A percentile compares a stretch with the other conserved stretches of the same genome.
Conservation (phyloP, 37 sponge, comb jelly and placozoan species). For the Petrosia ficiformis region DNA sequence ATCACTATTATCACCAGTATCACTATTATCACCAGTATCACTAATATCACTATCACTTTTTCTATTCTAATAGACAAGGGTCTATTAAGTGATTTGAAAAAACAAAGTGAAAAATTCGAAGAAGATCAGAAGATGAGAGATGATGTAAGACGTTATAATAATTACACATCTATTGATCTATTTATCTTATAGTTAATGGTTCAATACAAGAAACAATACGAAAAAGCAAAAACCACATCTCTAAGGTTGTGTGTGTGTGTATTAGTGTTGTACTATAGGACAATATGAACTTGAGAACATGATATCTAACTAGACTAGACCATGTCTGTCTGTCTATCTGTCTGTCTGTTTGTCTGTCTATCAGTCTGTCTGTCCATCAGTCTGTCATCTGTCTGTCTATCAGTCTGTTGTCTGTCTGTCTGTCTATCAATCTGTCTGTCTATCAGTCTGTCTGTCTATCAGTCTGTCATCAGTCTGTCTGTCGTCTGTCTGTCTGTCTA, state of each 20-base stretch:
- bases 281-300: too few relatives aligned
- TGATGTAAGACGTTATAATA: slow-evolving; percentile 20
- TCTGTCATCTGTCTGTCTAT: neutral
- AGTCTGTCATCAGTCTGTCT: neutral
- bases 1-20: too few relatives aligned
- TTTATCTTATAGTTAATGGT: slow-evolving; percentile 30
- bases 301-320: neutral
- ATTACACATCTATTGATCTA: neutral
- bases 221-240: slow-evolving; percentile 28
- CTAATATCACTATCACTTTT: neutral
- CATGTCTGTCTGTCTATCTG: neutral
- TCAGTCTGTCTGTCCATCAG: too few relatives aligned
- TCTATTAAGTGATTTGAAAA: neutral
- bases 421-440: neutral
- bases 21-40: neutral
- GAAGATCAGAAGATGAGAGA: slow-evolving; percentile 38
- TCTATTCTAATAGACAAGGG: neutral
- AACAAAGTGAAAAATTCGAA: slow-evolving; percentile 20
- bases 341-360: slow-evolving; percentile 12
- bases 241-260: slow-evolving; percentile 6
- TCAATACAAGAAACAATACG: slow-evolving; percentile 44
- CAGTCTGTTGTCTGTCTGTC: neutral
- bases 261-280: too few relatives aligned
- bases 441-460: neutral
- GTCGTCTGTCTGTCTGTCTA: neutral